Percentiles rank a stretch among this genome's conserved stretches.
Evolutionary conservation across 1,140 invertebrate genomes (phyloP).

Genomic region (Temnothorax nylanderi): DNA sequence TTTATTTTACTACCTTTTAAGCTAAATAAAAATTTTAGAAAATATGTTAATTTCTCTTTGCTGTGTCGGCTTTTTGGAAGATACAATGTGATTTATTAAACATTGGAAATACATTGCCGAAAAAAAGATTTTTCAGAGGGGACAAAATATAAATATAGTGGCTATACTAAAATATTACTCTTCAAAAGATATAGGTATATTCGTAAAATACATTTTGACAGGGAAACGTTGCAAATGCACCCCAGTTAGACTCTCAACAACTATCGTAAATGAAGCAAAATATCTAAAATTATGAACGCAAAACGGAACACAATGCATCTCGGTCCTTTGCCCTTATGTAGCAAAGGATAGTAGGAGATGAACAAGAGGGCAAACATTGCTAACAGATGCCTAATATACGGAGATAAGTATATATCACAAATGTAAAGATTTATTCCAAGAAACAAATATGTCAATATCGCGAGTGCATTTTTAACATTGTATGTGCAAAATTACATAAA

Average conservation of each 20-base stretch:
- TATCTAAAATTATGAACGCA: constrained; percentile 70
- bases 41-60: constrained; percentile 23
- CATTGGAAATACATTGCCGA: constrained; percentile 36
- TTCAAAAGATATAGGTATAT: constrained; percentile 59
- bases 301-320: constrained; percentile 76
- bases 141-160: constrained; percentile 85
- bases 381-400: not conserved
- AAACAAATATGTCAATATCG: constrained; percentile 28
- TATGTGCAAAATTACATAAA: constrained; percentile 15
- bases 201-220: constrained; percentile 59
- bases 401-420: constrained; percentile 14
- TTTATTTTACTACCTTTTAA: constrained; percentile 39
- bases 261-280: constrained; percentile 81
- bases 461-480: constrained; percentile 15
- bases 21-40: constrained; percentile 19
- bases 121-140: constrained; percentile 67
- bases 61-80: not conserved
- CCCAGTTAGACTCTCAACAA: constrained; percentile 84
- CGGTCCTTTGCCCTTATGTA: constrained; percentile 37
- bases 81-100: constrained; percentile 34
- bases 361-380: constrained; percentile 53
- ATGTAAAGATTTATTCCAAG: constrained; percentile 18
- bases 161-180: constrained; percentile 66
- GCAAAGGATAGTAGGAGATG: constrained; percentile 51
- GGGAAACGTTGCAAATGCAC: constrained; percentile 86